These are phyloP conservation scores for Pseudanteris insignis DNA, from an alignment of 2,888 invertebrate species.

Conservation along the genomic window DNA sequence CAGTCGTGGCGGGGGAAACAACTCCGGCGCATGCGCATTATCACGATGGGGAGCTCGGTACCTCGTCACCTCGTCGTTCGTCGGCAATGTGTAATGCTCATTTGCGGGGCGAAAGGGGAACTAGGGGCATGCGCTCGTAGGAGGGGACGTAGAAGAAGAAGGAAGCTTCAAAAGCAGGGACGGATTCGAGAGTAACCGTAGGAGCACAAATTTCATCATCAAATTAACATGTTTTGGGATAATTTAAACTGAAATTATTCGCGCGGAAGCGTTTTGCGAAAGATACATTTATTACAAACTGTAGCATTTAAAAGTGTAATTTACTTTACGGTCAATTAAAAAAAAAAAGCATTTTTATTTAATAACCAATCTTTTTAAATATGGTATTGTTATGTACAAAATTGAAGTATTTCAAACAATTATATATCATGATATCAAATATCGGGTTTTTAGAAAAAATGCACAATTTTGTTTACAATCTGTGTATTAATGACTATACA, in stretches of 20 bases:
- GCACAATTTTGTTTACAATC: too few relatives aligned
- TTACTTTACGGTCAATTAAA: too few relatives aligned
- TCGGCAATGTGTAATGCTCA: conserved; percentile 27
- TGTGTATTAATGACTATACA: too few relatives aligned
- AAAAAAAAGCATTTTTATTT: too few relatives aligned
- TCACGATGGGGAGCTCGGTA: too few relatives aligned
- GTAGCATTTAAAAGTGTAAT: too few relatives aligned
- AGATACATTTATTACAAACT: too few relatives aligned
- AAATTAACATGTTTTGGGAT: conserved; percentile 36
- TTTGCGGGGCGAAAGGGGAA: conserved; percentile 9
- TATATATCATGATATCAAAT: too few relatives aligned
- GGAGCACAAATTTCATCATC: conserved; percentile 33
- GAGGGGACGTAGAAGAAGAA: conserved; percentile 44
- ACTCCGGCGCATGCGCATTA: conserved; percentile 39
- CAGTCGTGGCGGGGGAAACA: conserved; percentile 17
- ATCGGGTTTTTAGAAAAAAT: too few relatives aligned
- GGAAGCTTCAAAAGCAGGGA: conserved; percentile 38
- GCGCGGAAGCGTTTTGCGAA: background rate
- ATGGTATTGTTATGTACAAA: too few relatives aligned
- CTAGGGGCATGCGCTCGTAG: conserved; percentile 13
- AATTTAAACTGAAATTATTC: conserved; percentile 7
- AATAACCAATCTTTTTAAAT: too few relatives aligned
- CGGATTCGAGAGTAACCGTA: conserved; percentile 34
- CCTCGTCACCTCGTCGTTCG: conserved; percentile 27
- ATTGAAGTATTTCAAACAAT: too few relatives aligned